Conservation (phyloP, 1,140 invertebrate genomes). For the Cyclina sinensis region DNA sequence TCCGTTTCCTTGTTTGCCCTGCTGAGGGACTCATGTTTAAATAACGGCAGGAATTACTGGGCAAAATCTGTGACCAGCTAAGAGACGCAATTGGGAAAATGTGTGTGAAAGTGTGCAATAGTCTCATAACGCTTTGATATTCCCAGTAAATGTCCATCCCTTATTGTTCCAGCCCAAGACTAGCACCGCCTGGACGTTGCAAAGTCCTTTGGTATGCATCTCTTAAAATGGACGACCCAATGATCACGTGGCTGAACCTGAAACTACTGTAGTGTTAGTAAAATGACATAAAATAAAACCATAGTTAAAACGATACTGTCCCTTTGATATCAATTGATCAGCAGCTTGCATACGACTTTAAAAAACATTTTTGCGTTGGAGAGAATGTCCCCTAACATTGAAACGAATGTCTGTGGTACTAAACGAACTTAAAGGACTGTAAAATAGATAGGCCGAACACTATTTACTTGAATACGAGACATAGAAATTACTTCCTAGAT, state of each 20-base stretch:
- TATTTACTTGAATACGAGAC: no score
- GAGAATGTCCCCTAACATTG: no score
- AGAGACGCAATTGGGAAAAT: background rate
- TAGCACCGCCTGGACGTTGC: background rate
- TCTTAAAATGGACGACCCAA: conserved; percentile 11
- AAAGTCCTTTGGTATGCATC: background rate
- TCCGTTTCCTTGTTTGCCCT: background rate
- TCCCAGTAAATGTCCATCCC: background rate
- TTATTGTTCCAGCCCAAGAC: background rate
- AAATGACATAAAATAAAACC: no score
- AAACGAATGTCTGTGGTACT: no score
- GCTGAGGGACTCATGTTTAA: background rate
- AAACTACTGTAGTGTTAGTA: no score
- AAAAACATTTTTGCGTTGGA: no score
- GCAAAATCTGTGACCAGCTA: background rate
- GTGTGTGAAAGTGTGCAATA: background rate
- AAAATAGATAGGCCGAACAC: no score
- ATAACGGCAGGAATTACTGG: background rate
- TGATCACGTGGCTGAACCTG: background rate
- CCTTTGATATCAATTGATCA: no score
- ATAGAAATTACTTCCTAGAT: no score
- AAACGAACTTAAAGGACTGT: no score
- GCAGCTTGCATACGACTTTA: no score
- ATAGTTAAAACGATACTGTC: no score
- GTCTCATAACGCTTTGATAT: conserved; percentile 12